Evolutionary conservation across 2,113 vertebrate genomes (phyloP), one percentile per base, ranked within the genome.

Genomic region (Siniperca chuatsi): DNA sequence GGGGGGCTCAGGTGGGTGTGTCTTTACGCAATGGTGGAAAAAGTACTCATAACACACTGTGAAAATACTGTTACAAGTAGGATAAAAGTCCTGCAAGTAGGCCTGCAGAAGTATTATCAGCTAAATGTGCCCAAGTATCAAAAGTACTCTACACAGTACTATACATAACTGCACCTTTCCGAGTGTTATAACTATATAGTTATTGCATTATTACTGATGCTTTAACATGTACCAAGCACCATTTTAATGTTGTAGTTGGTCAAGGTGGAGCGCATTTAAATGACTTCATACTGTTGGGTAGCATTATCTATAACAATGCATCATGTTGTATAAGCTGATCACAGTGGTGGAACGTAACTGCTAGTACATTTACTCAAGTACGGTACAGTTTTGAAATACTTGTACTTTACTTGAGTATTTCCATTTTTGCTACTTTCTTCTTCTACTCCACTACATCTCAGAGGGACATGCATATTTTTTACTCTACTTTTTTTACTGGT

Each of bases 1-100:
- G 29, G 50, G 66, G 68, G 83, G 44, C 3, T 58, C n/a, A 29
- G 58, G 69, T 29, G 78, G 92, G 92, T 54, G 87, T 79, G 87
- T 79, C 85, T 46, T 81, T 10, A 15, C 20, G 65, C 46, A 58
- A 0, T n/a, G 16, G 54, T 29, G 40, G 62, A 8, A 23, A 62
- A 48, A 35, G 15, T 23, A 46, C 12, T 3, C 60, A 67, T 21
- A 42, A 54, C 21, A 58, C 71, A 42, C 44, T 12, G 55, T 23
- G 21, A 37, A 18, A 71, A 55, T 54, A 35, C 66, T 23, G 54
- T 29, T 25, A 54, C 54, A 60, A 11, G 4, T 42, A 42, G 40
- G 40, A 8, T 42, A 44, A 8, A 42, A 44, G 3, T 42, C 58
- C 58, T 64, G 58, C 12, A 37, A 5, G 25, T 50, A 16, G 35